These are phyloP conservation scores for Drosophila oshimai DNA, from an alignment of 1,140 invertebrate species.

Conservation along the genomic window DNA sequence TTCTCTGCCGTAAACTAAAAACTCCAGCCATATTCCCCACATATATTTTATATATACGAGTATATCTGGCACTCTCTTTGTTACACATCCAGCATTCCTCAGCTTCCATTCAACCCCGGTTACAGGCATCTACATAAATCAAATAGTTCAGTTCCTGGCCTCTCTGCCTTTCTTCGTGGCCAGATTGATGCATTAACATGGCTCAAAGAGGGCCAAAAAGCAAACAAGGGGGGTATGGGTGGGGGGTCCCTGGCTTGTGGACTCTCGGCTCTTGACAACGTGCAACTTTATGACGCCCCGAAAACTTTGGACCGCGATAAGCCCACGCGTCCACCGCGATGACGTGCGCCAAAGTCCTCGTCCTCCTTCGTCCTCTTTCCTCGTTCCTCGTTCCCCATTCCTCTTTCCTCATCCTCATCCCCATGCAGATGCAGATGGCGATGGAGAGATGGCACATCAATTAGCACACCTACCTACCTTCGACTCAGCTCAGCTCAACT, in stretches of 20 bases:
- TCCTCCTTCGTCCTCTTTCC: not conserved
- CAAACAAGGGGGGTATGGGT: not conserved
- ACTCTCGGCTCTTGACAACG: conserved; percentile 51
- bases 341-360: conserved; percentile 43
- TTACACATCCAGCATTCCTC: conserved; percentile 24
- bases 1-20: too few relatives aligned
- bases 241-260: not conserved
- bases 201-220: conserved; percentile 13
- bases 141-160: conserved; percentile 56
- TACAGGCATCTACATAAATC: conserved; percentile 63
- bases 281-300: conserved; percentile 64
- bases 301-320: conserved; percentile 67
- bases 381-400: not conserved
- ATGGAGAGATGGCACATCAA: conserved; percentile 74
- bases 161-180: conserved; percentile 20
- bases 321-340: conserved; percentile 63
- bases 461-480: conserved; percentile 75
- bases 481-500: conserved; percentile 16
- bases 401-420: not conserved
- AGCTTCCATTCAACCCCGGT: conserved; percentile 12
- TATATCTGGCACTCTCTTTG: conserved; percentile 1
- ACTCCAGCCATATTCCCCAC: not conserved
- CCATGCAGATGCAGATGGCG: conserved; percentile 12
- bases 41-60: not conserved
- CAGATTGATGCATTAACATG: conserved; percentile 51